These are phyloP conservation scores for Limnothrissa miodon DNA, from an alignment of 2,113 vertebrate species.

Conservation along the genomic window DNA sequence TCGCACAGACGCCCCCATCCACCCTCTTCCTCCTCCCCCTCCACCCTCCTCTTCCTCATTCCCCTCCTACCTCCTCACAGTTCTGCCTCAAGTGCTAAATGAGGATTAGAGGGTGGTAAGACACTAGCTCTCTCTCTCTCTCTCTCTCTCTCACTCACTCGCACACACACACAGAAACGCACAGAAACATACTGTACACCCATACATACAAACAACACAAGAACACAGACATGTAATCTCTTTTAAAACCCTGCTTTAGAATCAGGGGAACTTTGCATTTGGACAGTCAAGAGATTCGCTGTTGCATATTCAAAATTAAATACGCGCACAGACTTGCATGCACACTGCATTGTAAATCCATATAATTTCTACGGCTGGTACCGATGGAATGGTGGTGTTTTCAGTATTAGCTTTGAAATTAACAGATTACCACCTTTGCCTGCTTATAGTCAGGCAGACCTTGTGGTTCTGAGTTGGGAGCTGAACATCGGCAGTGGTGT, in stretches of 20 bases:
- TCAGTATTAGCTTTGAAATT: background rate
- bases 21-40: too few relatives aligned
- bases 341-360: background rate
- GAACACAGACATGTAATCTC: background rate
- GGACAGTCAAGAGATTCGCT: background rate
- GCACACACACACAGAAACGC: background rate
- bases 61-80: background rate
- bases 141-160: too few relatives aligned
- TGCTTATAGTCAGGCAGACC: background rate
- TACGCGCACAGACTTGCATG: background rate
- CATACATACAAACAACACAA: background rate
- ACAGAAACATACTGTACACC: background rate
- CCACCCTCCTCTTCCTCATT: conserved; percentile 11
- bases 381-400: too few relatives aligned
- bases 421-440: background rate
- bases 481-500: background rate
- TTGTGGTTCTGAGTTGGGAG: background rate
- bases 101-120: background rate
- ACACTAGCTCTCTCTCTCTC: too few relatives aligned
- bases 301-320: background rate
- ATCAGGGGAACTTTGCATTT: background rate
- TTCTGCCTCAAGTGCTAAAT: background rate
- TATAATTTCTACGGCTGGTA: too few relatives aligned
- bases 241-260: background rate
- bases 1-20: conserved; percentile 43